Percentiles rank a stretch among this genome's conserved stretches.
Evolutionary conservation across 2,888 invertebrate genomes (phyloP).

Genomic region (Eupithecia tripunctaria): DNA sequence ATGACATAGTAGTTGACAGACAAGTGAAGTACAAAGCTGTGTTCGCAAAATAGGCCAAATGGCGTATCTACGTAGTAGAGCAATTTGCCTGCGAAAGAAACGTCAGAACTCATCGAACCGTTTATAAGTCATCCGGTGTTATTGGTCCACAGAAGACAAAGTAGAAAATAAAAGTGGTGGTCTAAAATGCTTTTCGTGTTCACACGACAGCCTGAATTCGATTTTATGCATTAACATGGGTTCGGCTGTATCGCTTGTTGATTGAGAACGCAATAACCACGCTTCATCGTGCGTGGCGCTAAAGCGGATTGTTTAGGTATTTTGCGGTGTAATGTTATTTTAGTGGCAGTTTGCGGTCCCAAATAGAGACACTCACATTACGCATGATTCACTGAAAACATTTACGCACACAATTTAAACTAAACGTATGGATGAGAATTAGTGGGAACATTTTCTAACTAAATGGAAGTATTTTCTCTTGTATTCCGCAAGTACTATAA

Average conservation of each 20-base stretch:
- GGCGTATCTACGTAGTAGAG: constrained; percentile 13
- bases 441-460: constrained; percentile 4
- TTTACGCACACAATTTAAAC: constrained; percentile 33
- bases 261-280: constrained; percentile 44
- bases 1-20: constrained; percentile 12
- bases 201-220: constrained; percentile 35
- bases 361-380: constrained; percentile 43
- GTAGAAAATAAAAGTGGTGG: constrained; percentile 34
- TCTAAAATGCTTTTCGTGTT: constrained; percentile 41
- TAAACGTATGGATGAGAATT: constrained; percentile 26
- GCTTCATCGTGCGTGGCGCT: constrained; percentile 38
- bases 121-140: constrained; percentile 36
- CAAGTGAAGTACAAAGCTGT: constrained; percentile 25
- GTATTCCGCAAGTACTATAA: neutral
- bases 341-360: constrained; percentile 42
- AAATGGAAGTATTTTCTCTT: neutral
- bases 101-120: constrained; percentile 32
- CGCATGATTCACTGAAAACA: constrained; percentile 39
- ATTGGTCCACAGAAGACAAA: constrained; percentile 26
- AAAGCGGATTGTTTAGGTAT: constrained; percentile 44
- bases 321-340: constrained; percentile 43
- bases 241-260: constrained; percentile 42
- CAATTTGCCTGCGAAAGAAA: constrained; percentile 31
- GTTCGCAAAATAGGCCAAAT: constrained; percentile 20
- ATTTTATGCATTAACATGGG: constrained; percentile 42